These are phyloP conservation scores for Tragelaphus scriptus DNA, from an alignment of 2,113 vertebrate genomes.

Conservation along the genomic window DNA sequence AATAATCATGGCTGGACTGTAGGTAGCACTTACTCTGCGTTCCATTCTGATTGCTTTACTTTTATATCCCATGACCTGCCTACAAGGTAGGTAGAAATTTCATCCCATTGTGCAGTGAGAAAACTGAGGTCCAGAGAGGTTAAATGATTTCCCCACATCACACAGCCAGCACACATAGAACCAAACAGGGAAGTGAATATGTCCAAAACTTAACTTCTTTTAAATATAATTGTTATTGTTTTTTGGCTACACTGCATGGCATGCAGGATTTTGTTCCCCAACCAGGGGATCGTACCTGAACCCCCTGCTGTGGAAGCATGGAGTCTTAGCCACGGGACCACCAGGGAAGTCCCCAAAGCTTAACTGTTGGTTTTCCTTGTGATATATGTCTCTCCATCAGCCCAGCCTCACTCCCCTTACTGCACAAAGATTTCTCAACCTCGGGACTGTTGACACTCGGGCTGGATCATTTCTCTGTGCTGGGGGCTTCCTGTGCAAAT, in stretches of 20 bases:
- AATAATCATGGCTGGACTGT: accelerated
- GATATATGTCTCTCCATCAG: accelerated
- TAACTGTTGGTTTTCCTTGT: neutral
- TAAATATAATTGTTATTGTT: neutral
- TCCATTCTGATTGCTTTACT: neutral
- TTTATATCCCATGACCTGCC: neutral
- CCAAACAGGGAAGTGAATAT: neutral
- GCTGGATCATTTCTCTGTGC: no score
- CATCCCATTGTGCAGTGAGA: neutral
- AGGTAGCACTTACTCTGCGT: neutral
- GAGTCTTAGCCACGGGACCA: neutral
- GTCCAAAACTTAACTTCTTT: neutral
- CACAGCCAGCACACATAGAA: neutral
- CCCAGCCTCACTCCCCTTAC: neutral
- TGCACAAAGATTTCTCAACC: neutral
- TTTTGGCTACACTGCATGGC: neutral
- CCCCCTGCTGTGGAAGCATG: neutral
- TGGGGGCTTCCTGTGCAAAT: neutral
- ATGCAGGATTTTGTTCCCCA: neutral
- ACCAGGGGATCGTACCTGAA: neutral
- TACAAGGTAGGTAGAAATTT: neutral
- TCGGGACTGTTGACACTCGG: neutral
- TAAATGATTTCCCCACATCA: neutral
- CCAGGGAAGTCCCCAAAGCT: neutral
- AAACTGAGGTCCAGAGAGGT: neutral